Evolutionary conservation across 1,140 invertebrate genomes (phyloP).

Genomic region (Solenopsis invicta): DNA sequence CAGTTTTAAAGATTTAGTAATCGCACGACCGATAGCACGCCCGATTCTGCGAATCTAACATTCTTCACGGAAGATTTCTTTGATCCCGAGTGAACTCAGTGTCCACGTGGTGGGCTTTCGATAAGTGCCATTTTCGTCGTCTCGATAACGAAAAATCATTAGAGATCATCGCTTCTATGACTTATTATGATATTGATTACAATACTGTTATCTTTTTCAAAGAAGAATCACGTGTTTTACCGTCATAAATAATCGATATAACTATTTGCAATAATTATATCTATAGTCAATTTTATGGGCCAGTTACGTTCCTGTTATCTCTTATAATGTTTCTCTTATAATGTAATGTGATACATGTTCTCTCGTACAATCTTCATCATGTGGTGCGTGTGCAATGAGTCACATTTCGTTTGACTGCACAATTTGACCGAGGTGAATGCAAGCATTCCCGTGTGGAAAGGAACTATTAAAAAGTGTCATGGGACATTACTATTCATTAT

Average conservation of each 20-base stretch:
- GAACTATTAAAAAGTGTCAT: too few species aligned
- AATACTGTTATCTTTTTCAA: neutral
- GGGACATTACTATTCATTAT: too few species aligned
- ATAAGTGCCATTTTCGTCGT: neutral
- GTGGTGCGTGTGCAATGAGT: slow-evolving; percentile 3
- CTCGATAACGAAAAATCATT: neutral
- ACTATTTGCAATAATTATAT: slow-evolving; percentile 5
- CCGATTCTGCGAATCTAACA: neutral
- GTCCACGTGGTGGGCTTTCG: neutral
- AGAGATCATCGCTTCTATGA: neutral
- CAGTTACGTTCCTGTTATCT: neutral
- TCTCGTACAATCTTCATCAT: neutral
- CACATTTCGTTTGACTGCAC: slow-evolving; percentile 36
- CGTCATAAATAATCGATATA: neutral
- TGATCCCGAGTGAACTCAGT: slow-evolving; percentile 8
- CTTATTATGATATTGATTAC: neutral
- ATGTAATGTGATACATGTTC: neutral
- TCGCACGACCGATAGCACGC: neutral
- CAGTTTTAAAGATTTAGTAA: neutral
- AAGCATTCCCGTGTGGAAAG: neutral
- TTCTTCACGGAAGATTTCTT: slow-evolving; percentile 26
- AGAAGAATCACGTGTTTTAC: neutral
- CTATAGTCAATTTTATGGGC: neutral
- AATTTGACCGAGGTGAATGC: neutral
- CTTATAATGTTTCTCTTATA: neutral